Evolutionary conservation across 2,797 vertebrate species (phyloP), one percentile per base, ranked within the genome.

Genomic region (Galaxias olidus): DNA sequence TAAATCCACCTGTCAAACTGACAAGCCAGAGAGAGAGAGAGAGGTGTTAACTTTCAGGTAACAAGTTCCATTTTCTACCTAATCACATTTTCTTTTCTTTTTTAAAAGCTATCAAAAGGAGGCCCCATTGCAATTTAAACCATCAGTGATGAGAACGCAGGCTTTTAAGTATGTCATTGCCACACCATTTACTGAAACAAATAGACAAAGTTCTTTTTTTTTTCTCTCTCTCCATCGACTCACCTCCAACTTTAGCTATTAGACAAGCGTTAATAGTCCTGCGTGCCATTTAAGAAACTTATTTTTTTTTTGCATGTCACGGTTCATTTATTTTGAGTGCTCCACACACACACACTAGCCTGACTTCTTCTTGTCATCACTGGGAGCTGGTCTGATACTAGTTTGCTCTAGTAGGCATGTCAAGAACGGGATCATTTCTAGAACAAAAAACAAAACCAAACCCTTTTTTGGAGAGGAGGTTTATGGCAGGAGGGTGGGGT

Each of bases 81-180:
- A 84, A 87, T 81, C 48, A 72, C 71, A n/a, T 68, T 70, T 75
- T 63, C 30, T 30, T 75, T 63, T 79, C 56, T 78, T 70, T 63
- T 79, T 86, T 83, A 87, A 89, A 88, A 88, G 77, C 84, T 74
- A 84, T 85, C 83, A 67, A 80, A 74, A 75, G 51, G 51, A 78
- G 73, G 69, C 84, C 82, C 79, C 74, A 69, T 82, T 82, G 76
- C 75, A 71, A 73, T 78, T 80, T 85, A 81, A 84, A 88, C 79
- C 84, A 87, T 88, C 82, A 82, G 73, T 68, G 82, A 81, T 68
- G 77, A 76, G 78, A 78, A 83, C 64, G 75, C 72, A 73, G 72
- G 81, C 77, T 86, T 72, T 77, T 79, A 67, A 66, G 74, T 83
- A 60, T 50, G 56, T 78, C 74, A 75, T 75, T 75, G 77, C 75